phyloP scores from a whole-genome alignment of 2,113 vertebrate genomes.

The Megaleporinus macrocephalus region DNA sequence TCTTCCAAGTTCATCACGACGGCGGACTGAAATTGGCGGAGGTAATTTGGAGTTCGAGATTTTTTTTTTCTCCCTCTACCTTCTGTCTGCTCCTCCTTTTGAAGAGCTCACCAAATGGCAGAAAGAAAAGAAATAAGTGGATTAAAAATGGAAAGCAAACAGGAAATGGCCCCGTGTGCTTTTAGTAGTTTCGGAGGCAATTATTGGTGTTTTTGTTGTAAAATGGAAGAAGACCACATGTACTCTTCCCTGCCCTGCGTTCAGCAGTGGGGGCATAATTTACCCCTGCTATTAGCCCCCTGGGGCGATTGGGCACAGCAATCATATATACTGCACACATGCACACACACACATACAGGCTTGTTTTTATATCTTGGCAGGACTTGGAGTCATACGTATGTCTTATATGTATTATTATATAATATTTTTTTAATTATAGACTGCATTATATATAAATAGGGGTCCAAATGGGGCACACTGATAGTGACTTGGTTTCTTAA shows the following conservation, averaged over 20 bases:
- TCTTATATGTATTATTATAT: too few relatives aligned
- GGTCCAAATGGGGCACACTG: too few relatives aligned
- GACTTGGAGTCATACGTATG: neutral
- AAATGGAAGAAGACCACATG: slow-evolving; percentile 59
- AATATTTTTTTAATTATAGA: too few relatives aligned
- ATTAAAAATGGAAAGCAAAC: slow-evolving; percentile 12
- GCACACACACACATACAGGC: slow-evolving; percentile 18
- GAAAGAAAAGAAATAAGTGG: slow-evolving; percentile 34
- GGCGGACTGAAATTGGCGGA: neutral
- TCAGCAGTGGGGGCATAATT: slow-evolving; percentile 42
- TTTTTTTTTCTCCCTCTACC: neutral
- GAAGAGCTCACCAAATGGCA: slow-evolving; percentile 7
- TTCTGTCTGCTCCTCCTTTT: neutral
- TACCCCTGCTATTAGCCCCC: slow-evolving; percentile 47
- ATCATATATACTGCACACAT: slow-evolving; percentile 17
- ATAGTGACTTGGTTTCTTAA: too few relatives aligned
- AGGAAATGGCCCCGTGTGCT: slow-evolving; percentile 66
- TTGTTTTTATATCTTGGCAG: neutral
- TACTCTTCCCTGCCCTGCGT: slow-evolving; percentile 54
- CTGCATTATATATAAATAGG: too few relatives aligned
- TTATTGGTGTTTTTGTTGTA: slow-evolving; percentile 54
- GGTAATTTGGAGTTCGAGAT: neutral
- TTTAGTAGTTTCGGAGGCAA: slow-evolving; percentile 53
- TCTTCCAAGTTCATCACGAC: neutral
- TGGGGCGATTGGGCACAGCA: slow-evolving; percentile 2